These are phyloP conservation scores for Tachysurus vachellii DNA, from an alignment of 2,113 vertebrate genomes.

Conservation along the genomic window DNA sequence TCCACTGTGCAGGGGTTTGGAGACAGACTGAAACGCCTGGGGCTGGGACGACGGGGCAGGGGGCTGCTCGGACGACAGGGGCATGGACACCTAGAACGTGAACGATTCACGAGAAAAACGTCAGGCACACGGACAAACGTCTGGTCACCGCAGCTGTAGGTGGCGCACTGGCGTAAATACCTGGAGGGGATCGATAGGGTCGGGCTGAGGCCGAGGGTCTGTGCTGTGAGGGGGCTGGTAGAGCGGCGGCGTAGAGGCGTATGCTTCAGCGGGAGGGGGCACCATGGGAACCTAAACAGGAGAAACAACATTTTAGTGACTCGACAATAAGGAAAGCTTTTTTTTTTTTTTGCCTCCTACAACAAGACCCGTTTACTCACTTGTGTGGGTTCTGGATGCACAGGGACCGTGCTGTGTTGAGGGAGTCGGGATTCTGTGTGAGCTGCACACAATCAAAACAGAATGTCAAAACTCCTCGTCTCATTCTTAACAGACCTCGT, in stretches of 20 bases:
- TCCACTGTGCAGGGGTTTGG: constrained; percentile 92
- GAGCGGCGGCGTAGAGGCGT: constrained; percentile 76
- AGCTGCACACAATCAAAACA: constrained; percentile 66
- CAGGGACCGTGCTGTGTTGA: constrained; percentile 81
- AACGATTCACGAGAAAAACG: background rate
- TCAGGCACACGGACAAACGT: constrained; percentile 3
- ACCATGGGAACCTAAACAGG: constrained; percentile 74
- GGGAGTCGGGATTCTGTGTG: constrained; percentile 87
- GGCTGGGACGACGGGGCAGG: constrained; percentile 86
- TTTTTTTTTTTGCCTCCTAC: background rate
- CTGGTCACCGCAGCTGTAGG: background rate
- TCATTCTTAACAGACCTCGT: background rate
- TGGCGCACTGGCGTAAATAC: constrained; percentile 54
- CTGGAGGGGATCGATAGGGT: constrained; percentile 83
- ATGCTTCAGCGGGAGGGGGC: constrained; percentile 81
- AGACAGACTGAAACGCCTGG: constrained; percentile 88
- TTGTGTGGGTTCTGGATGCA: constrained; percentile 87
- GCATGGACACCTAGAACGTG: constrained; percentile 81
- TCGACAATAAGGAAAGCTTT: background rate
- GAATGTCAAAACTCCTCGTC: background rate
- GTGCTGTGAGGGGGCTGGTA: constrained; percentile 81
- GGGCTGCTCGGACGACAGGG: constrained; percentile 86
- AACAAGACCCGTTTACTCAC: constrained; percentile 66
- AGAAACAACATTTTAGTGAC: background rate
- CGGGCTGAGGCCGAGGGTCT: constrained; percentile 79